Base-by-base conservation (phyloP, 64 coral and sea anemone species). In the Porites australiensis region DNA sequence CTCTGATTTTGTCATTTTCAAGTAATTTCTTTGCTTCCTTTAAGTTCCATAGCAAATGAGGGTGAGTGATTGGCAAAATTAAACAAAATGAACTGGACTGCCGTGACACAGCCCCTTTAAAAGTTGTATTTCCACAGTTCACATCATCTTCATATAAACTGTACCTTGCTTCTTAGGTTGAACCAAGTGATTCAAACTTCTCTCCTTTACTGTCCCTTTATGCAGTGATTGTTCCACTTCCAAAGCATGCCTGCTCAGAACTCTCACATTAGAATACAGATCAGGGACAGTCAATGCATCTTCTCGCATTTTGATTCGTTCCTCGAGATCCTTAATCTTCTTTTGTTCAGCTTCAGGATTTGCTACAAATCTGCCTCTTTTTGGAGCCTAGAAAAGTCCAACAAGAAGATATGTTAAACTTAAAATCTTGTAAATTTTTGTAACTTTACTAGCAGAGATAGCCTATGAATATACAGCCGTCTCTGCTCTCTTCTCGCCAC, bases 221-320 rank as follows among this genome's bases (percentile, higher is more conserved):
- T 99, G 92, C 19, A 99, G 67, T n/a, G 98, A 99, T 60, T 70
- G 95, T 79, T 99, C 98, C 27, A 99, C 94, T 52, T 99, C 98
- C 83, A 96, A 61, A 43, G 98, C 98, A 86, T 99, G 98, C 15
- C 98, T 93, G 69, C 94, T 96, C 74, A 99, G 64, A 20, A 75
- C 83, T 64, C 88, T 89, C 45, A 99, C 98, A 89, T 96, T 99
- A 15, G 94, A 99, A 65, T 92, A 99, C 0, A 86, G 77, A 79
- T 93, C 94, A 61, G 94, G 94, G 52, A 64, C 75, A 9, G 94
- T 64, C 8, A 99, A 74, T 6, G 74, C 52, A 52, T 94, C 72
- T 67, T 99, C 96, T 75, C 88, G 93, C 57, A 82, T 63, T 61
- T 92, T 72, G 20, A 99, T 94, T 76, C 82, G 96, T 63, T 88